Base-by-base conservation (phyloP, 2,888 invertebrate genomes). In the Pseudococcus longispinus region DNA sequence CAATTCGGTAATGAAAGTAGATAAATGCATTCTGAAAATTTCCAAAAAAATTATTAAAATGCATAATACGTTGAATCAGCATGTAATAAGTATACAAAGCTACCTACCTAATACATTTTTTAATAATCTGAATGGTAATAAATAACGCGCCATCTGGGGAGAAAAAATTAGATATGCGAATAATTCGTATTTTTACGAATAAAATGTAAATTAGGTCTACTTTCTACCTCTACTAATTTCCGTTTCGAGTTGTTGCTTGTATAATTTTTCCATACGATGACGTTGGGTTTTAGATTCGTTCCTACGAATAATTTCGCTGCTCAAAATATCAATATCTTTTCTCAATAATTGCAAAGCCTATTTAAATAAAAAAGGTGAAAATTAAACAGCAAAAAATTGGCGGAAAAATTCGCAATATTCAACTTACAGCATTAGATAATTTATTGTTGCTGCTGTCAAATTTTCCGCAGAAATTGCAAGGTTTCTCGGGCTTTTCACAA, bases 61-160 rank as follows among this genome's bases (percentile, higher is more conserved):
- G 9, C 2, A n/a, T 51, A 15, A n/a, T n/a, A 55, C 55, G 55
- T 37, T 8, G 8, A 55, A 55, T 55, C 2, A 20, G n/a, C 13
- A 3, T 46, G 13, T 13, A 46, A 3, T 46, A 46, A 11, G 44
- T 46, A 46, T 46, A 18, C 13, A 11, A 26, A n/a, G 5, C 9
- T 80, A 80, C 84, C 11, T 37, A 84, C 84, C 84, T 18, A 84
- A 84, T 84, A 37, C 65, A 84, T 55, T 84, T 84, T 84, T 84
- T 84, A 29, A 60, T 84, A 23, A 84, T 84, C 29, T 84, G 84
- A 60, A 84, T 32, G 8, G 84, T 60, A 11, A 37, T 55, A 37
- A 84, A 84, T 37, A 84, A 55, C 13, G 84, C 84, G 6, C 84
- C 65, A 84, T 84, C 84, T 84, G 55, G 18, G 23, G 44, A 46